Percentiles rank a stretch among this genome's conserved stretches.
Evolutionary conservation across 2,113 vertebrate genomes (phyloP).

Genomic region (Aix galericulata): DNA sequence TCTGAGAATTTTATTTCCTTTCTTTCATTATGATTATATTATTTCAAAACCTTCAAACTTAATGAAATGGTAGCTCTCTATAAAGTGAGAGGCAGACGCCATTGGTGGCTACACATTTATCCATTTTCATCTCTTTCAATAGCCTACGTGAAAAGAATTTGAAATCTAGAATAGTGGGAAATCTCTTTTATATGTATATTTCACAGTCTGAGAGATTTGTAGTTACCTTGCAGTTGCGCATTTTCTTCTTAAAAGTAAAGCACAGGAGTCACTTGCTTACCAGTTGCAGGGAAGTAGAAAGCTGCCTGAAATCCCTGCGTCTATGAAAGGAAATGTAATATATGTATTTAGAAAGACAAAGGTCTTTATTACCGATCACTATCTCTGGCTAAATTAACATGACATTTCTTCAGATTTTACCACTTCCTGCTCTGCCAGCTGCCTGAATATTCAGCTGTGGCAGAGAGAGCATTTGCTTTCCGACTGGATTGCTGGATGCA

Average conservation of each 20-base stretch:
- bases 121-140: constrained; percentile 74
- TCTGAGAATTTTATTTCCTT: constrained; percentile 81
- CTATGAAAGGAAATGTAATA: neutral
- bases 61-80: constrained; percentile 74
- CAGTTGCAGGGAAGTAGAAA: neutral
- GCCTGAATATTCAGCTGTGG: neutral
- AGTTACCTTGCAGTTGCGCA: neutral
- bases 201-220: neutral
- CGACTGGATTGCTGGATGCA: neutral
- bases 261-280: neutral
- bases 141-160: constrained; percentile 64
- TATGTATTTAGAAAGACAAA: neutral
- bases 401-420: neutral
- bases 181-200: constrained; percentile 47
- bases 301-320: neutral
- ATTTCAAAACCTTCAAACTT: constrained; percentile 71
- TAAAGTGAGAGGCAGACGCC: constrained; percentile 58
- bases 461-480: neutral
- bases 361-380: neutral
- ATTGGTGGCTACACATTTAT: constrained; percentile 70
- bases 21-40: constrained; percentile 77
- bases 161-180: constrained; percentile 2
- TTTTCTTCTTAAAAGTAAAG: constrained; percentile 18
- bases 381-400: neutral
- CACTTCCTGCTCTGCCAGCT: neutral